Evolutionary conservation across 2,888 invertebrate species (phyloP).

Genomic region (Erebia epiphron): DNA sequence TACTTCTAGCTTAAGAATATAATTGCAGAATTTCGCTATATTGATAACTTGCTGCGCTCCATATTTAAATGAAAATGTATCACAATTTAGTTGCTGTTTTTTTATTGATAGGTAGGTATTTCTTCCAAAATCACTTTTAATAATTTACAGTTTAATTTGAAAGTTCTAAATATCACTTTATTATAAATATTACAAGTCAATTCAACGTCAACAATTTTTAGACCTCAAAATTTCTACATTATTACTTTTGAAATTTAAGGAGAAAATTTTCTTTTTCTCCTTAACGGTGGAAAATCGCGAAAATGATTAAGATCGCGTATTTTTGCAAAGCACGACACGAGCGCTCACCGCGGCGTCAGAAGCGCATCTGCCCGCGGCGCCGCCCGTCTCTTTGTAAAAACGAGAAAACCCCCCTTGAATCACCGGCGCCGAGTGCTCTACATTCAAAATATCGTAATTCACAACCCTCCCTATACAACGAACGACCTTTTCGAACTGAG

Average conservation of each 20-base stretch:
- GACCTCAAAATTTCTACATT: constrained; percentile 9
- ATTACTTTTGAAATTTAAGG: not conserved
- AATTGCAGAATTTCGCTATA: constrained; percentile 37
- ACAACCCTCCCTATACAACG: constrained; percentile 49
- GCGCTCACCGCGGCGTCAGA: constrained; percentile 73
- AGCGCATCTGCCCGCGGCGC: constrained; percentile 73
- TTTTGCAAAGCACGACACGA: constrained; percentile 53
- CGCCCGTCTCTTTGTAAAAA: constrained; percentile 60
- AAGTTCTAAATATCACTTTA: constrained; percentile 15
- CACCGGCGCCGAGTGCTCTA: constrained; percentile 46
- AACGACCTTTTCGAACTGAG: constrained; percentile 53
- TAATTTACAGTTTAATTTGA: constrained; percentile 12
- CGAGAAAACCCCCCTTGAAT: constrained; percentile 55
- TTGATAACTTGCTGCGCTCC: constrained; percentile 29
- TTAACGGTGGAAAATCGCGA: constrained; percentile 38
- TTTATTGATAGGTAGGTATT: constrained; percentile 30
- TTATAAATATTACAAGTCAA: not conserved
- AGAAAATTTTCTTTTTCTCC: constrained; percentile 23
- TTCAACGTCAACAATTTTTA: constrained; percentile 32
- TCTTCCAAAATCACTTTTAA: constrained; percentile 26
- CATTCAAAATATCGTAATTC: constrained; percentile 58
- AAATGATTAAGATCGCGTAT: constrained; percentile 49
- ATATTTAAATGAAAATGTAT: constrained; percentile 39
- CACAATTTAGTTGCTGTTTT: constrained; percentile 49
- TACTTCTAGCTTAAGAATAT: constrained; percentile 48